phyloP scores from a whole-genome alignment of 2,797 vertebrate species.

The Syngnathus rostellatus region DNA sequence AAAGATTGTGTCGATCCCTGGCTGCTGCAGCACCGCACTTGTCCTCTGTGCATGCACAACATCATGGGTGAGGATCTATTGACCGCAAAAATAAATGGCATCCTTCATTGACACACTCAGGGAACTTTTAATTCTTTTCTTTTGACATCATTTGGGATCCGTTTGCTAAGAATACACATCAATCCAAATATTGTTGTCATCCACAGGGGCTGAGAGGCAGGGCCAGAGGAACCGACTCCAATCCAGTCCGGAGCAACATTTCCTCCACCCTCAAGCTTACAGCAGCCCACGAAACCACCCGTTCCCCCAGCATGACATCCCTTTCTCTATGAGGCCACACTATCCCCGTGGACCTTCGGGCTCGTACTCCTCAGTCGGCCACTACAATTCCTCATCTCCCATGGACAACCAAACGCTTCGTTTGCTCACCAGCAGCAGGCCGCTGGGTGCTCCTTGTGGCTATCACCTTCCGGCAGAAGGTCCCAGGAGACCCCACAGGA shows the following conservation, averaged over 20 bases:
- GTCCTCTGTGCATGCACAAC: constrained; percentile 98
- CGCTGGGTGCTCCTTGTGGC: constrained; percentile 56
- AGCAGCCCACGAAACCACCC: constrained; percentile 76
- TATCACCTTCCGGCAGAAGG: constrained; percentile 61
- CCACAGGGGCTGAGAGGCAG: constrained; percentile 74
- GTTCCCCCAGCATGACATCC: constrained; percentile 68
- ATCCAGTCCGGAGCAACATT: constrained; percentile 74
- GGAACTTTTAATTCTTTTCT: too few relatives aligned
- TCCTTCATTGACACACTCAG: too few relatives aligned
- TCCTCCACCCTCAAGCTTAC: constrained; percentile 75
- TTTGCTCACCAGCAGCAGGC: constrained; percentile 72
- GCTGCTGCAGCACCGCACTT: constrained; percentile 90
- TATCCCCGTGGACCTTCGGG: constrained; percentile 67
- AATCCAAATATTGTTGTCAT: not conserved
- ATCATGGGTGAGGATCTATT: constrained; percentile 79
- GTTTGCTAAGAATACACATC: not conserved
- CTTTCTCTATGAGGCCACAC: constrained; percentile 70
- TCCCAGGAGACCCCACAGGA: constrained; percentile 61
- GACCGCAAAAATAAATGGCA: too few relatives aligned
- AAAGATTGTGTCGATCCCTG: constrained; percentile 93
- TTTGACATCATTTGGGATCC: not conserved
- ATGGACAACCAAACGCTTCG: constrained; percentile 70
- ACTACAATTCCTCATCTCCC: constrained; percentile 74
- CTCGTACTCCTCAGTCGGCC: constrained; percentile 64
- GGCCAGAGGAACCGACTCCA: constrained; percentile 63